Evolutionary conservation across 2,888 invertebrate species (phyloP), one percentile per base, ranked within the genome.

Genomic region (Volucella bombylans): DNA sequence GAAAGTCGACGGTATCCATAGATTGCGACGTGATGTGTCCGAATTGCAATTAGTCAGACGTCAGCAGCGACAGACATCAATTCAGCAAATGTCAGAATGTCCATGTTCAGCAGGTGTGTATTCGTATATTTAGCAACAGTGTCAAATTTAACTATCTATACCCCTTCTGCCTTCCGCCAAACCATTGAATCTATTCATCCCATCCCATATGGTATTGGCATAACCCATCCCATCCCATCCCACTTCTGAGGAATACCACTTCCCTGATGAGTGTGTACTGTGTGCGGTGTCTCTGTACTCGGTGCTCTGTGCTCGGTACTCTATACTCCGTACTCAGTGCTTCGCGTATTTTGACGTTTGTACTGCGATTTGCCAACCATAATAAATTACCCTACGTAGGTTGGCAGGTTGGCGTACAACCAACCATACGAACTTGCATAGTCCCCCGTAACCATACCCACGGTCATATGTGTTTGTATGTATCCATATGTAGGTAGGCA

Each of bases 71-170:
- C 90, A 92, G 73, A 89, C 91, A 87, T 15, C 88, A 57, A 87
- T 87, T 72, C 87, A 87, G 49, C 87, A 87, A 38, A 87, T 74
- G 79, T 76, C 79, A 15, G 94, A 95, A 92, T 95, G 95, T 93
- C 92, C 93, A 88, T 95, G 95, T 93, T 95, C 95, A 91, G 93
- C 95, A 95, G 95, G 95, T 95, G 90, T 91, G 92, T 90, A 78
- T 31, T 31, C 31, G 0, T 74, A 59, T 79, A 52, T 72, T 82
- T 81, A 83, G 74, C 73, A 83, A 81, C 55, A 76, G 81, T 80
- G 76, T 81, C 83, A 80, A 76, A 85, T 81, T 85, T 61, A 41
- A 43, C 18, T n/a, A 23, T 38, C 64, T 15, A n/a, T 64, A 12
- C 15, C 23, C 38, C 49, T 38, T 39, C 14, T 12, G 14, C 65